Evolutionary conservation across 2,888 invertebrate species (phyloP), one percentile per base, ranked within the genome.

Genomic region (Cryptops parisi): DNA sequence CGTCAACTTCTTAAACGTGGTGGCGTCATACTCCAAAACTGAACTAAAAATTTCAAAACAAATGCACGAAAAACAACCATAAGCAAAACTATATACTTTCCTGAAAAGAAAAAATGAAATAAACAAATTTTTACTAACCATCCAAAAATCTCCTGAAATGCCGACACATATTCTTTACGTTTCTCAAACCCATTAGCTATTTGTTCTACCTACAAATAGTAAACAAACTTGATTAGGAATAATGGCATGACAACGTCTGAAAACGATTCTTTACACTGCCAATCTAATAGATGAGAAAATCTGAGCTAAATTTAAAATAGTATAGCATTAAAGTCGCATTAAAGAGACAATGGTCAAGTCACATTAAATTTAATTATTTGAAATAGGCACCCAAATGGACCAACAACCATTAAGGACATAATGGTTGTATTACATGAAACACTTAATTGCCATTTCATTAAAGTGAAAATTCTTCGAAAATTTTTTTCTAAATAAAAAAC

Each of bases 1-100:
- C 19, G 75, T 73, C 19, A 78, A 74, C 57, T 68, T 70, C 17
- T 62, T 64, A 61, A 71, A 74, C 4, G 61, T 61, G 33, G 68
- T 64, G 48, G 67, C 64, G 63, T 76, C 75, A 63, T 73, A 75
- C 61, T 76, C 75, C 23, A 75, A 55, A 38, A 75, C 64, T 51
- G 68, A 68, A 50, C 67, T 68, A 60, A 41, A 62, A 23, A 6
- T 6, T 38, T 38, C 38, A 38, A 38, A 12, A 12, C 12, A 38
- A 38, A 38, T 38, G 9, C 12, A 12, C 9, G 38, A 38, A 38
- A 38, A 12, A 12, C 38, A 38, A 12, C 38, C 12, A 38, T 12
- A 38, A 12, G 15, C 38, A 38, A 38, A 9, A 38, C 9, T 38
- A 39, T n/a, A 3, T 4, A 4, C 19, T 4, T 17, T 19, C 17